Conservation (phyloP, 2,113 vertebrate species). For the Brachypteracias leptosomus region DNA sequence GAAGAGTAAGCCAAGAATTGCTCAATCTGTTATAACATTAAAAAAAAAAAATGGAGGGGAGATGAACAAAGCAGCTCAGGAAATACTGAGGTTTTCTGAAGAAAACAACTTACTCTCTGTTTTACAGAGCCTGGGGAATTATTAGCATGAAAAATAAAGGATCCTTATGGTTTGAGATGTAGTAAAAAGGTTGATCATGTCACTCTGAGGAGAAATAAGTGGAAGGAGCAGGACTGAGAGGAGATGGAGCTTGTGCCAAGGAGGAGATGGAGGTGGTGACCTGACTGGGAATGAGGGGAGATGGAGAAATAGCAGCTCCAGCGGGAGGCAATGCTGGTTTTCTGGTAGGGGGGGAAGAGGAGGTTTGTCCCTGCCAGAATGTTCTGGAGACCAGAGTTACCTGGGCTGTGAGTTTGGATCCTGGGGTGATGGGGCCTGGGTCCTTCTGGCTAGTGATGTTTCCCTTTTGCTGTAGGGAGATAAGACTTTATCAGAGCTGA, state of each 20-base stretch:
- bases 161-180: not conserved
- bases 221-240: not conserved
- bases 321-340: accelerated
- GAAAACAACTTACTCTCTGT: not conserved
- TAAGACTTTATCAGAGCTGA: not conserved
- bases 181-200: accelerated
- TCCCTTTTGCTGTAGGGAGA: not conserved
- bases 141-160: not conserved
- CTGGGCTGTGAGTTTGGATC: accelerated
- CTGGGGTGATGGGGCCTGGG: accelerated
- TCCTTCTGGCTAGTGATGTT: not conserved
- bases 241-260: not conserved
- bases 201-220: accelerated
- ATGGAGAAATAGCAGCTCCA: accelerated
- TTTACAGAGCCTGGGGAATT: not conserved
- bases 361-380: not conserved
- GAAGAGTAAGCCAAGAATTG: not conserved
- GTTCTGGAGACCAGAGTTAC: not conserved
- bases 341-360: not conserved
- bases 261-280: not conserved
- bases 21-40: not conserved
- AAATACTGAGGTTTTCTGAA: not conserved
- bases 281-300: not conserved
- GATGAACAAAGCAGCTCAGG: not conserved
- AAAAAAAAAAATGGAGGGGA: not conserved